Conservation (phyloP, 1,140 invertebrate species). For the Tetramorium simillimum region DNA sequence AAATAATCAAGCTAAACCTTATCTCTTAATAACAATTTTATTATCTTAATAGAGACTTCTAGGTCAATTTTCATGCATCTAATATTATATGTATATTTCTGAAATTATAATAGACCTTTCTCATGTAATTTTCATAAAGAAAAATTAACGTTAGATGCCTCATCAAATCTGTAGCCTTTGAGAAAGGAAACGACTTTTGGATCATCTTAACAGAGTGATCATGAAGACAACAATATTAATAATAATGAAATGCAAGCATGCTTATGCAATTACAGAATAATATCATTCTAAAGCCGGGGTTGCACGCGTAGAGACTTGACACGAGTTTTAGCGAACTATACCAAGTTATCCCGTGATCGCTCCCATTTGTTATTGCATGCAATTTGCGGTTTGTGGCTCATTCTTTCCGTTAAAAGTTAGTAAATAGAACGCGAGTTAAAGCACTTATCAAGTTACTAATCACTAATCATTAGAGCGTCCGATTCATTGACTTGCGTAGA, state of each 20-base stretch:
- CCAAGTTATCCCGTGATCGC: too few relatives aligned
- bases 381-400: too few relatives aligned
- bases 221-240: background rate
- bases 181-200: conserved; percentile 5
- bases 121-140: background rate
- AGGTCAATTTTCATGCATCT: background rate
- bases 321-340: too few relatives aligned
- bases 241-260: background rate
- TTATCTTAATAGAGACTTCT: background rate
- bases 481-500: too few relatives aligned
- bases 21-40: conserved; percentile 10
- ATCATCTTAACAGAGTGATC: background rate
- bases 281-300: background rate
- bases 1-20: background rate
- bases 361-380: too few relatives aligned
- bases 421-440: too few relatives aligned
- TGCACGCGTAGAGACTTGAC: too few relatives aligned
- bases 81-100: background rate
- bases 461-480: too few relatives aligned
- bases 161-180: background rate
- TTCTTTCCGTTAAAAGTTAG: too few relatives aligned
- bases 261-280: background rate
- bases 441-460: too few relatives aligned
- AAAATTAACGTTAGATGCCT: background rate
- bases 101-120: background rate